phyloP scores from a whole-genome alignment of 2,888 invertebrate genomes.

The Lepeophtheirus nordmannii region DNA sequence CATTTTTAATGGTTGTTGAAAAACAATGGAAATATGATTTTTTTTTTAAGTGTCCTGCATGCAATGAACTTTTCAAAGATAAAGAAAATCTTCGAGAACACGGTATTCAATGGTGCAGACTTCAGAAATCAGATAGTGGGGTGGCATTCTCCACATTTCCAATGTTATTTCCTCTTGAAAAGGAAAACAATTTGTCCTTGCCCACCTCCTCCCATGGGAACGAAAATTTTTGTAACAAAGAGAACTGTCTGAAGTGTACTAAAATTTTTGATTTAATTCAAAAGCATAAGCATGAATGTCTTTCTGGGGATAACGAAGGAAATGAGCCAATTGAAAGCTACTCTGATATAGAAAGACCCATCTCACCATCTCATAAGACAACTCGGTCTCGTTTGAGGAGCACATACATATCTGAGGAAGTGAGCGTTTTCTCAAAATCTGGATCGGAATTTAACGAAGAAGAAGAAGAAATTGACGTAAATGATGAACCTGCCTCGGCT shows the following conservation, averaged over 20 bases:
- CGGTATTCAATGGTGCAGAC: constrained; percentile 4
- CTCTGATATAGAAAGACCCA: no score
- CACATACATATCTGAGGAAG: no score
- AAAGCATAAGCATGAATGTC: no score
- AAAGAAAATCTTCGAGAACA: neutral
- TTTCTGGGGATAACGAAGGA: no score
- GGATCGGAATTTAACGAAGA: neutral
- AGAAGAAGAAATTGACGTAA: constrained; percentile 5
- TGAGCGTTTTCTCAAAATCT: no score
- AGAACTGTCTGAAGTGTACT: neutral
- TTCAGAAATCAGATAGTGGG: no score
- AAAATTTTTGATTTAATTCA: neutral
- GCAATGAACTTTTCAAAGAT: neutral
- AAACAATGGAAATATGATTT: neutral
- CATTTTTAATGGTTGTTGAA: neutral
- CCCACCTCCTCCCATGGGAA: no score
- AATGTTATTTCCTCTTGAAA: neutral
- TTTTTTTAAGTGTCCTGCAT: constrained; percentile 9
- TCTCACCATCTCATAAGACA: no score
- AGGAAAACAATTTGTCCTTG: neutral
- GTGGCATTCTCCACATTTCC: no score
- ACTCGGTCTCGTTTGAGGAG: no score
- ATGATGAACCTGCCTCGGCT: neutral
- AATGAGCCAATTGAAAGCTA: neutral
- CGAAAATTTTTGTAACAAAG: neutral